Conservation (phyloP, 53 echinoderm and acorn worm genomes). For the Apostichopus leukothele region DNA sequence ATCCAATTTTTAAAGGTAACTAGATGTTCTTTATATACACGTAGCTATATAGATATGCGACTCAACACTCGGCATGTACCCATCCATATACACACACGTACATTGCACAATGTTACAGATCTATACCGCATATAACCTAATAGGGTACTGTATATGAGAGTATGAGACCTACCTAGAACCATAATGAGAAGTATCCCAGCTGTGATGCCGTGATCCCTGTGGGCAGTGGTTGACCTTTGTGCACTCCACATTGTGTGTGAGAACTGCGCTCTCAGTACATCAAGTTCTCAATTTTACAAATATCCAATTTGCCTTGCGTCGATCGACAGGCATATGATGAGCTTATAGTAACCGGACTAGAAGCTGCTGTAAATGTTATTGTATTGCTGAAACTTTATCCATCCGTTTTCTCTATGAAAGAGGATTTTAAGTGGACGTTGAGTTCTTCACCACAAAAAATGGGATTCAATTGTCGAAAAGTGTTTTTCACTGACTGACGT, state of each 20-base stretch:
- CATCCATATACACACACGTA: too few relatives aligned
- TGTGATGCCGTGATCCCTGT: conserved; percentile 3
- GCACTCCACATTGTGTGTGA: neutral
- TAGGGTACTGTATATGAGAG: neutral
- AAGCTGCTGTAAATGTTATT: neutral
- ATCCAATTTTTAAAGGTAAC: too few relatives aligned
- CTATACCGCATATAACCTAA: neutral
- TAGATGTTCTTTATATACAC: too few relatives aligned
- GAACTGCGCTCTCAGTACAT: neutral
- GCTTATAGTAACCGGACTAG: neutral
- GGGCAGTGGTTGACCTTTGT: conserved; percentile 22
- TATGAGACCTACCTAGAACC: neutral
- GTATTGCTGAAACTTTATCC: neutral
- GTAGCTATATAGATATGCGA: too few relatives aligned
- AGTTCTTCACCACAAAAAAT: too few relatives aligned
- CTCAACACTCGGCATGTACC: too few relatives aligned
- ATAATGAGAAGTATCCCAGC: conserved; percentile 22
- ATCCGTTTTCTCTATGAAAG: neutral
- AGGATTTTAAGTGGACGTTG: too few relatives aligned
- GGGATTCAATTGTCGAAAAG: too few relatives aligned
- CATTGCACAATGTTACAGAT: too few relatives aligned
- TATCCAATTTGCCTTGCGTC: neutral
- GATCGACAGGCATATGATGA: neutral
- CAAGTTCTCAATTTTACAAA: neutral
- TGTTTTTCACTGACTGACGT: too few relatives aligned